Evolutionary conservation across 2,113 vertebrate genomes (phyloP).

Genomic region (Onychostruthus taczanowskii): DNA sequence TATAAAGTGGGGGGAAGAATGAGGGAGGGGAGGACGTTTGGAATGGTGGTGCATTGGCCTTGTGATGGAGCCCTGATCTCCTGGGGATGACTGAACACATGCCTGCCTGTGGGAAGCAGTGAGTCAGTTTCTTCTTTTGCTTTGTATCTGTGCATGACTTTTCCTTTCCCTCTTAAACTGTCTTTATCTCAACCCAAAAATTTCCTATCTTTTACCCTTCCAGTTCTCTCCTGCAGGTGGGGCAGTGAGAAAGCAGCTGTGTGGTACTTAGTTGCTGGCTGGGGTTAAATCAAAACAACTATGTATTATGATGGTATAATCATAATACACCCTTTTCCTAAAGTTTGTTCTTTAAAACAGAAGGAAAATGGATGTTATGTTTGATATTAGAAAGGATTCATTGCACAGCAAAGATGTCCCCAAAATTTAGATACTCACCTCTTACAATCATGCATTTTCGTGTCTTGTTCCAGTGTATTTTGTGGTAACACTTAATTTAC

Average conservation of each 20-base stretch:
- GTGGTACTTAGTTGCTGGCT: not conserved
- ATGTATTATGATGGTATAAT: not conserved
- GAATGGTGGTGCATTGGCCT: not conserved
- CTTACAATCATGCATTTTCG: not conserved
- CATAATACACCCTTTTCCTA: not conserved
- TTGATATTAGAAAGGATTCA: not conserved
- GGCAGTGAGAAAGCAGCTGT: not conserved
- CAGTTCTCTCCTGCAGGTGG: not conserved
- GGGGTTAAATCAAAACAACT: not conserved
- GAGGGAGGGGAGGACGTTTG: not conserved
- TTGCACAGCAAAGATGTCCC: not conserved
- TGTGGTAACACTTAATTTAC: not conserved
- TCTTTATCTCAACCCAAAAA: not conserved
- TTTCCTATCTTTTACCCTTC: not conserved
- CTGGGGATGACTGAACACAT: not conserved
- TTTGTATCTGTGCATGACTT: not conserved
- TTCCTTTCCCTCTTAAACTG: not conserved
- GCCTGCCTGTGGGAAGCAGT: not conserved
- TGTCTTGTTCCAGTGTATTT: not conserved
- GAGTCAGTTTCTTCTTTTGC: not conserved
- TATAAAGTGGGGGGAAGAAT: not conserved
- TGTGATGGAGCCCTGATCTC: no score
- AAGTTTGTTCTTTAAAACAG: not conserved
- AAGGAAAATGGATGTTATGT: not conserved
- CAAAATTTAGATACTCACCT: not conserved